Evolutionary conservation across 2,797 vertebrate species (phyloP).

Genomic region (Urosaurus nigricauda): DNA sequence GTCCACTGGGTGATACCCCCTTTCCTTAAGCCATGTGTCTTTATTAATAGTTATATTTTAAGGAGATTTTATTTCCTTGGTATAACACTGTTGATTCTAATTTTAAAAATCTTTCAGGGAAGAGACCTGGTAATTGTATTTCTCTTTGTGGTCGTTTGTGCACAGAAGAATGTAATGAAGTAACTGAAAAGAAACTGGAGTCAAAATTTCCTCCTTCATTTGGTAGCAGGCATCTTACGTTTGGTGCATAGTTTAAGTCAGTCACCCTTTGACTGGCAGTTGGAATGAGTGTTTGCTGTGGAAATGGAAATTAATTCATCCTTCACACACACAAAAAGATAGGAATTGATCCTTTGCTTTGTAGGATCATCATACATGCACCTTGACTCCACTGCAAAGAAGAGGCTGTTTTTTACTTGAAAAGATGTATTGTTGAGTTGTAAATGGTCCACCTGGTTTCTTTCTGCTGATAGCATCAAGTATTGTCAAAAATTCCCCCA

Average conservation of each 20-base stretch:
- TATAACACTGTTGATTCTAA: slow-evolving; percentile 39
- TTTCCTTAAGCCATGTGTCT: slow-evolving; percentile 1
- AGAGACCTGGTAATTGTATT: slow-evolving; percentile 50
- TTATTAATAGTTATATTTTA: slow-evolving; percentile 33
- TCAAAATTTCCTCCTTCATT: background rate
- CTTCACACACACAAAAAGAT: background rate
- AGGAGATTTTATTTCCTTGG: slow-evolving; percentile 47
- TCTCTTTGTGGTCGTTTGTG: slow-evolving; percentile 46
- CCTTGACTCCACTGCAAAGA: background rate
- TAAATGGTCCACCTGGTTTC: background rate
- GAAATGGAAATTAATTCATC: background rate
- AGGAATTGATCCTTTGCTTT: background rate
- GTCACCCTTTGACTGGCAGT: background rate
- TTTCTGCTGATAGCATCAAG: background rate
- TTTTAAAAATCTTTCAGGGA: slow-evolving; percentile 30
- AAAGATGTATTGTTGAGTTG: background rate
- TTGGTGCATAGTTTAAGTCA: background rate
- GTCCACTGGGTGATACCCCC: too few relatives aligned
- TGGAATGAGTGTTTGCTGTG: background rate
- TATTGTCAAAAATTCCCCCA: background rate
- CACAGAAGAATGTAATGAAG: slow-evolving; percentile 43
- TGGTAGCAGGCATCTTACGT: background rate
- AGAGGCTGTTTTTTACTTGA: background rate
- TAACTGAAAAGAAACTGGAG: slow-evolving; percentile 29
- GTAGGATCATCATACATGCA: background rate